phyloP scores from a whole-genome alignment of 2,113 vertebrate species.

The Candoia aspera region DNA sequence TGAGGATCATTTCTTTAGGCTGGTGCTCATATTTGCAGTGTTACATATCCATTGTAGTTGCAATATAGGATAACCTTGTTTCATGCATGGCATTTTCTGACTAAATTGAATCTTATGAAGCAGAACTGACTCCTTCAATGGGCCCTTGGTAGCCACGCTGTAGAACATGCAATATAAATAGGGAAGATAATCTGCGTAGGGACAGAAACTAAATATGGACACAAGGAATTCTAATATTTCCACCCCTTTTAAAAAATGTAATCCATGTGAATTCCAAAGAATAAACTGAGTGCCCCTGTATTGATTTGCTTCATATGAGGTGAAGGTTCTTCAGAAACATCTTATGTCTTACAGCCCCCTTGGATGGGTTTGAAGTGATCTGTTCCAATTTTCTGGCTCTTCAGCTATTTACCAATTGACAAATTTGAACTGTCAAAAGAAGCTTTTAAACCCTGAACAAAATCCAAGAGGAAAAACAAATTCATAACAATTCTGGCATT shows the following conservation, averaged over 20 bases:
- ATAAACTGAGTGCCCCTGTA: background rate
- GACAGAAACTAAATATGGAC: background rate
- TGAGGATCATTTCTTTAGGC: background rate
- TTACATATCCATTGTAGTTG: background rate
- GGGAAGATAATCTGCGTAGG: background rate
- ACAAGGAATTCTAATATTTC: background rate
- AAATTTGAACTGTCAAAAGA: constrained; percentile 65
- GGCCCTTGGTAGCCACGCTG: background rate
- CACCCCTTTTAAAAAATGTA: background rate
- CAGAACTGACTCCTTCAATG: background rate
- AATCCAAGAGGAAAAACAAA: constrained; percentile 50
- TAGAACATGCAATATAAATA: background rate
- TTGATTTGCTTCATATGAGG: constrained; percentile 38
- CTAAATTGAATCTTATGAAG: background rate
- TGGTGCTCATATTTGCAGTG: background rate
- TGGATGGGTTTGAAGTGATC: constrained; percentile 12
- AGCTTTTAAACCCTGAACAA: constrained; percentile 65
- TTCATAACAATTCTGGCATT: constrained; percentile 54
- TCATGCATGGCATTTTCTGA: background rate
- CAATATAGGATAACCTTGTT: background rate
- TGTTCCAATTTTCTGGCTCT: constrained; percentile 42
- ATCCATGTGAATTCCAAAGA: background rate
- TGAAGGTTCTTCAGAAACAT: background rate
- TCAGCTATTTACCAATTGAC: constrained; percentile 53
- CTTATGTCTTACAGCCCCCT: constrained; percentile 26